phyloP scores from a whole-genome alignment of 30 jellyfish, hydroid and myxozoan species.

The Cassiopea xamachana region DNA sequence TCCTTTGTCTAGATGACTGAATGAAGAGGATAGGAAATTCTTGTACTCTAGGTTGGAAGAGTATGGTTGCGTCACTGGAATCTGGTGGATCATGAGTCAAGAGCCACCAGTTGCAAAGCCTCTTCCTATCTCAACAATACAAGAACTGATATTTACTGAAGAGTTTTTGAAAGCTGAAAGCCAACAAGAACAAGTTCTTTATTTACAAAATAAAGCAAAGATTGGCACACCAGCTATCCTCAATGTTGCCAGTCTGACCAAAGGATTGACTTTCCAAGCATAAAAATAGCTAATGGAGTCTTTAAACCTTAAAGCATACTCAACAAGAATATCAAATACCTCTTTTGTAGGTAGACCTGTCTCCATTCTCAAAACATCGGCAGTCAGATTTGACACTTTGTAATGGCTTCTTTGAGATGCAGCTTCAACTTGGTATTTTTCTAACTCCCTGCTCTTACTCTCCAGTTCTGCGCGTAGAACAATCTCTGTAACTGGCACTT shows the following conservation, averaged over 20 bases:
- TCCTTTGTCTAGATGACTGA: not conserved
- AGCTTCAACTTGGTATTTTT: not conserved
- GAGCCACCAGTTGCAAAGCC: conserved; percentile 13
- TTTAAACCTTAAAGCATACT: conserved; percentile 11
- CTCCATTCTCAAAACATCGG: conserved; percentile 25
- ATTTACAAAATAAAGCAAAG: not conserved
- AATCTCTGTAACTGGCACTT: not conserved
- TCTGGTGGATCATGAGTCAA: conserved; percentile 14
- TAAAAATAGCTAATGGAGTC: not conserved
- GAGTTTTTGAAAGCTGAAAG: not conserved
- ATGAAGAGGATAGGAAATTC: conserved; percentile 1
- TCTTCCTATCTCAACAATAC: not conserved
- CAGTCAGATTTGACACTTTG: conserved; percentile 9
- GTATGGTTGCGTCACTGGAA: conserved; percentile 14
- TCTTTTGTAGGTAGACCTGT: conserved; percentile 43
- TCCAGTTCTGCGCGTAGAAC: conserved; percentile 19
- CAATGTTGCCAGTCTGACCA: not conserved
- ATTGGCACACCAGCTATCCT: not conserved
- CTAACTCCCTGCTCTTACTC: not conserved
- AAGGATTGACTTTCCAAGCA: conserved; percentile 54
- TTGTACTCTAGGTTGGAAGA: not conserved
- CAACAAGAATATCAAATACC: not conserved
- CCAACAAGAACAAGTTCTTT: not conserved
- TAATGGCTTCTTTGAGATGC: not conserved
- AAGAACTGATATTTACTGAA: not conserved